phyloP scores from a whole-genome alignment of 2,113 vertebrate genomes.

The Rhizomys pruinosus region DNA sequence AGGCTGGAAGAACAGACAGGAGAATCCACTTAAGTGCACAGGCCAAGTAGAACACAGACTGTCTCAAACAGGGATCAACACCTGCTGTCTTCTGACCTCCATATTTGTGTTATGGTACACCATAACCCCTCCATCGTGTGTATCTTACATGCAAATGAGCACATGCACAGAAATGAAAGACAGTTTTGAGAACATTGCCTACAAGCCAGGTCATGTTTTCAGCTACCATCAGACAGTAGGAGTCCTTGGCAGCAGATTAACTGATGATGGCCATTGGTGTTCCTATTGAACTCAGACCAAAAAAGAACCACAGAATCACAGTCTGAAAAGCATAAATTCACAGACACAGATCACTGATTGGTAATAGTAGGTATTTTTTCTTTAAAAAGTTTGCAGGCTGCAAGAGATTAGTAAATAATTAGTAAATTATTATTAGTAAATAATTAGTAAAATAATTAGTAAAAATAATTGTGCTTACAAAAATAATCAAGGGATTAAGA shows the following conservation, averaged over 20 bases:
- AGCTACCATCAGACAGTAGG: background rate
- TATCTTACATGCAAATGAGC: background rate
- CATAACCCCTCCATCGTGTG: too few species aligned
- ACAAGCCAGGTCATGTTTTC: background rate
- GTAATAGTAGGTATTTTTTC: too few species aligned
- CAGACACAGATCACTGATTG: fast-evolving
- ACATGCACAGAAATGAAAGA: background rate
- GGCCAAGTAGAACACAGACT: background rate
- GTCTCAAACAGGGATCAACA: background rate
- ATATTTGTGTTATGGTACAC: background rate
- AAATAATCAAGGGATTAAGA: background rate
- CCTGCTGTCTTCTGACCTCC: background rate
- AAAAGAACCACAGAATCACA: background rate
- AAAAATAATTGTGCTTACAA: background rate
- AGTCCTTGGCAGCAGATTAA: fast-evolving
- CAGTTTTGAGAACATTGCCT: background rate
- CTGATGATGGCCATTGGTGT: background rate
- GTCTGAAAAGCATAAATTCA: background rate
- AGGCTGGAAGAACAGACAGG: background rate
- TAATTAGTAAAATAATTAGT: too few species aligned
- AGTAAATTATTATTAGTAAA: too few species aligned
- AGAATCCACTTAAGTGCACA: too few species aligned
- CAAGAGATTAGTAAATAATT: background rate
- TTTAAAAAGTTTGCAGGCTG: background rate
- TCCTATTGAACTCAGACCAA: background rate